Percentiles rank a stretch among this genome's conserved stretches.
These are phyloP conservation scores for Pseudanteris insignis DNA, from an alignment of 2,888 invertebrate genomes.

Conservation along the genomic window DNA sequence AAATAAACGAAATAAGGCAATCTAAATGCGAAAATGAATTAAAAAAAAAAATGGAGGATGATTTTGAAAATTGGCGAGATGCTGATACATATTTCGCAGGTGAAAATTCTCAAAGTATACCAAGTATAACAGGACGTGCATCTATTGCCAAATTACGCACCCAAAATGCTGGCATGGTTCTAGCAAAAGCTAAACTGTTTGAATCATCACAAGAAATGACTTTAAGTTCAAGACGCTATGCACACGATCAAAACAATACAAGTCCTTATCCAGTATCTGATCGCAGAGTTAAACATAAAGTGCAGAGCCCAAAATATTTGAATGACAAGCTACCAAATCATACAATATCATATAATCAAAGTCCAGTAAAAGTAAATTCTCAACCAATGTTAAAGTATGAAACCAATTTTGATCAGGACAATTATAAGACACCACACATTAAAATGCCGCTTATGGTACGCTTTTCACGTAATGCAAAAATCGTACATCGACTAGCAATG, in stretches of 20 bases:
- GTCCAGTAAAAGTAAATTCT: slow-evolving; percentile 13
- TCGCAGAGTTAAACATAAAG: slow-evolving; percentile 19
- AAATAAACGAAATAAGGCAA: too few species aligned
- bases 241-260: slow-evolving; percentile 9
- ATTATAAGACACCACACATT: slow-evolving; percentile 69
- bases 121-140: slow-evolving; percentile 71
- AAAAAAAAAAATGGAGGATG: too few species aligned
- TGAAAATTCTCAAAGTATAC: slow-evolving; percentile 42
- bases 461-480: slow-evolving; percentile 70
- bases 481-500: slow-evolving; percentile 63
- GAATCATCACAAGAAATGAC: slow-evolving; percentile 66
- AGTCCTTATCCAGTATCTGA: slow-evolving; percentile 3
- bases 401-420: slow-evolving; percentile 42
- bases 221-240: slow-evolving; percentile 13
- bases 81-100: slow-evolving; percentile 25
- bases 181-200: slow-evolving; percentile 81
- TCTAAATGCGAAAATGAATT: too few species aligned
- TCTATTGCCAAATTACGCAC: slow-evolving; percentile 77
- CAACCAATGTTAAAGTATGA: slow-evolving; percentile 34
- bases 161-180: slow-evolving; percentile 83
- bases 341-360: slow-evolving; percentile 39
- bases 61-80: slow-evolving; percentile 24
- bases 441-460: slow-evolving; percentile 71
- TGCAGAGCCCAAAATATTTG: slow-evolving; percentile 4
- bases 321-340: slow-evolving; percentile 33